These are phyloP conservation scores for Nephrotoma flavescens DNA, from an alignment of 2,888 invertebrate genomes.

Conservation along the genomic window DNA sequence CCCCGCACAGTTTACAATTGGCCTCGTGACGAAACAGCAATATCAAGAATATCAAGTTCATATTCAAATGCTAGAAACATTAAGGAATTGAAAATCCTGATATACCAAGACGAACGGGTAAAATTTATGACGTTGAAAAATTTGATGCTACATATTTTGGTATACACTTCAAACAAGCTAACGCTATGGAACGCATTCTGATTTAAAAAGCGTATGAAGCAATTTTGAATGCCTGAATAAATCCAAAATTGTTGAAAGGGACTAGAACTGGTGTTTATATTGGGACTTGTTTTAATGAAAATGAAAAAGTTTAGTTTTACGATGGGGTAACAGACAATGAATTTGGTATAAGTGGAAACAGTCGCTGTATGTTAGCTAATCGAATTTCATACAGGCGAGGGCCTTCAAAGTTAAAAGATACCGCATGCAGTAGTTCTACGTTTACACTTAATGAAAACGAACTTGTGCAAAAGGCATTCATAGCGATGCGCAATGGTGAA, in stretches of 20 bases:
- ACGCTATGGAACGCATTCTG: constrained; percentile 60
- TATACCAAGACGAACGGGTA: constrained; percentile 59
- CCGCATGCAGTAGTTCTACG: constrained; percentile 89
- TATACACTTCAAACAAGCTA: constrained; percentile 58
- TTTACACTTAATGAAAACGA: too few species aligned
- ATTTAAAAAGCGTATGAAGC: constrained; percentile 30
- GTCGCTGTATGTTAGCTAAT: constrained; percentile 84
- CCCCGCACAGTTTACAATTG: background rate
- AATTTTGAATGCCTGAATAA: constrained; percentile 60
- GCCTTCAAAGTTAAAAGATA: constrained; percentile 78
- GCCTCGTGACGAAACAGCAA: constrained; percentile 38
- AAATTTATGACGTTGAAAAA: constrained; percentile 37
- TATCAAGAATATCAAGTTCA: constrained; percentile 42
- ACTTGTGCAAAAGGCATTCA: too few species aligned
- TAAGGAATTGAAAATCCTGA: constrained; percentile 50
- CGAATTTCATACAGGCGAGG: constrained; percentile 82
- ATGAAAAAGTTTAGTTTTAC: constrained; percentile 53
- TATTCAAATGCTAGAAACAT: constrained; percentile 51
- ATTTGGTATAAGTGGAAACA: constrained; percentile 42
- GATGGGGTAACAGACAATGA: constrained; percentile 39
- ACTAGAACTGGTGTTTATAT: constrained; percentile 57
- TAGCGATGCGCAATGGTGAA: constrained; percentile 58
- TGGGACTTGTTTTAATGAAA: constrained; percentile 56
- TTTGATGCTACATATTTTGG: constrained; percentile 45
- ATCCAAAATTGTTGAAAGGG: constrained; percentile 44